phyloP scores from a whole-genome alignment of 2,113 vertebrate species.

The Boulengeromyrus knoepffleri region DNA sequence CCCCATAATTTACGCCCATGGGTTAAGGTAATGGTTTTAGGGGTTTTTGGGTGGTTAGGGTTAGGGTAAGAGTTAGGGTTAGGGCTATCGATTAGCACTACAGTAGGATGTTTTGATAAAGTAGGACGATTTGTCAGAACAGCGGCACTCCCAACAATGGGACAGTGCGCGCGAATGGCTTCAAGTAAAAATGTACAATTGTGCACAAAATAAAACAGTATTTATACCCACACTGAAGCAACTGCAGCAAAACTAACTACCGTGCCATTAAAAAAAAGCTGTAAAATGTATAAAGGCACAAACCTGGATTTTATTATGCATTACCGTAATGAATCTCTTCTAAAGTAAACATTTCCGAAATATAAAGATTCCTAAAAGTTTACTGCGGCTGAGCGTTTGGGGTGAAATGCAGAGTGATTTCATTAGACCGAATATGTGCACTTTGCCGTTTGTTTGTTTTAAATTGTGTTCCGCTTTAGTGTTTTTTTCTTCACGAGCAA shows the following conservation, averaged over 20 bases:
- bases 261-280: background rate
- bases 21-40: too few relatives aligned
- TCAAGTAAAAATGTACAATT: background rate
- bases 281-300: background rate
- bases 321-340: background rate
- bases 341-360: background rate
- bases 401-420: background rate
- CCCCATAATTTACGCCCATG: too few relatives aligned
- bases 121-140: too few relatives aligned
- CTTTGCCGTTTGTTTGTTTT: background rate
- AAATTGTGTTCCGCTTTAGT: background rate
- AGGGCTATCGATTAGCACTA: too few relatives aligned
- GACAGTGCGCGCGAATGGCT: background rate
- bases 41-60: too few relatives aligned
- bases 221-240: background rate
- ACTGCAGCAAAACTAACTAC: background rate
- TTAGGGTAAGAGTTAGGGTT: too few relatives aligned
- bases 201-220: background rate
- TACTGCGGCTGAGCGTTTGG: background rate
- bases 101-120: too few relatives aligned
- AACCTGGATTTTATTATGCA: background rate
- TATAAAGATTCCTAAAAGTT: background rate
- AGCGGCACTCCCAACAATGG: background rate
- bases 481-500: background rate
- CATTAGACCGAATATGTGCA: background rate